A percentile compares a stretch with the other conserved stretches of the same genome.
phyloP scores from a whole-genome alignment of 2,797 vertebrate species.

The Falco columbarius region DNA sequence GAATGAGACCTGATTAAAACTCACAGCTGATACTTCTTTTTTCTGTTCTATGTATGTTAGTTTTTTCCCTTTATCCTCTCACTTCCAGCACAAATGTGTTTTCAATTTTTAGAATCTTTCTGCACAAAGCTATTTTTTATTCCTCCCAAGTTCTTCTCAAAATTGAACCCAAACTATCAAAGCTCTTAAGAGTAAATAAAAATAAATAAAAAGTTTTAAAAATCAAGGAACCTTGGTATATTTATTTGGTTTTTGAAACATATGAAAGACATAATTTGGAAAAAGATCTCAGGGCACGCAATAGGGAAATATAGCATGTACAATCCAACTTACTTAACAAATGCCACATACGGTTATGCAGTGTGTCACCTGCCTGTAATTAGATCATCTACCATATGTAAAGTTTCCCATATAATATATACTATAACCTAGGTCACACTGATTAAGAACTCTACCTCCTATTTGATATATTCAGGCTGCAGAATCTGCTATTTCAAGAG shows the following conservation, averaged over 20 bases:
- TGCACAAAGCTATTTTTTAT: neutral
- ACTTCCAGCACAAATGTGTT: neutral
- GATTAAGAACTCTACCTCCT: neutral
- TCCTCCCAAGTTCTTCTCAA: neutral
- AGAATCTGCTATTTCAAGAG: neutral
- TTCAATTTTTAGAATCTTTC: neutral
- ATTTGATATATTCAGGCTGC: neutral
- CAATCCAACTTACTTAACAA: neutral
- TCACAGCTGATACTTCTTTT: neutral
- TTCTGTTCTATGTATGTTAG: neutral
- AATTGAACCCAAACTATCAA: neutral
- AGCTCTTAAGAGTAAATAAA: neutral
- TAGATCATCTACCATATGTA: neutral
- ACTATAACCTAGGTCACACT: neutral
- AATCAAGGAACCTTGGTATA: neutral
- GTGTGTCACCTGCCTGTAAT: neutral
- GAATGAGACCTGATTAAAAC: neutral
- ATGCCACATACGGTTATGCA: neutral
- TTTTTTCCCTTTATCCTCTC: neutral
- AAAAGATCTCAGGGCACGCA: neutral
- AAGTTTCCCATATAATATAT: neutral
- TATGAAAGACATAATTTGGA: rapidly evolving
- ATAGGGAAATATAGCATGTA: neutral
- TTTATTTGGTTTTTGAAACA: neutral
- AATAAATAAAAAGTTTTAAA: neutral